Conservation (phyloP, 92 coral and sea anemone species). For the Umimayanthus kanabou region DNA sequence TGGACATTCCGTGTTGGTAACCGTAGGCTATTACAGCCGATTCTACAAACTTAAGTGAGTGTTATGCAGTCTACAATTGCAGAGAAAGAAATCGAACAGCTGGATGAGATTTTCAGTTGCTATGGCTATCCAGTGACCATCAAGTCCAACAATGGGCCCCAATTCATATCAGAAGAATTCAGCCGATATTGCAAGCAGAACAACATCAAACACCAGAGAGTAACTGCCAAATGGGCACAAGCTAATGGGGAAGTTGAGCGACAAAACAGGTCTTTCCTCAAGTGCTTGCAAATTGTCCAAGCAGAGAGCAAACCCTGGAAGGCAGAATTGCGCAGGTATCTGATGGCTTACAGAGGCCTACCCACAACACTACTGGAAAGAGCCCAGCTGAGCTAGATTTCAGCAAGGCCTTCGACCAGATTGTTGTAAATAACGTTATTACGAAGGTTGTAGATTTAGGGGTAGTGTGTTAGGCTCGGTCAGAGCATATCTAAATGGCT, state of each 20-base stretch:
- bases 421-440: too few relatives aligned
- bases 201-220: constrained; percentile 49
- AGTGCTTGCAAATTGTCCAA: constrained; percentile 55
- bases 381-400: constrained; percentile 49
- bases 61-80: constrained; percentile 49
- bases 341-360: constrained; percentile 16
- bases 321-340: constrained; percentile 38
- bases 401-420: too few relatives aligned
- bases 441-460: too few relatives aligned
- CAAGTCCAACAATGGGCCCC: constrained; percentile 58
- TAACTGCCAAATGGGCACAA: constrained; percentile 54
- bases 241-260: constrained; percentile 57
- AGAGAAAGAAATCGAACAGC: constrained; percentile 24
- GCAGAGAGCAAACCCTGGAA: constrained; percentile 57
- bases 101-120: constrained; percentile 45
- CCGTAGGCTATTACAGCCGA: constrained; percentile 54
- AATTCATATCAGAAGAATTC: constrained; percentile 47
- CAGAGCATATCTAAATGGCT: too few relatives aligned
- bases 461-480: too few relatives aligned
- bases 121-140: constrained; percentile 50
- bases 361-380: constrained; percentile 56
- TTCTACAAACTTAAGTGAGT: constrained; percentile 49
- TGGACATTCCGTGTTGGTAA: constrained; percentile 54
- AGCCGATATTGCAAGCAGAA: constrained; percentile 38
- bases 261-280: constrained; percentile 48